These are phyloP conservation scores for Phyllostomus discolor DNA, from an alignment of 2,113 vertebrate genomes.

Conservation along the genomic window DNA sequence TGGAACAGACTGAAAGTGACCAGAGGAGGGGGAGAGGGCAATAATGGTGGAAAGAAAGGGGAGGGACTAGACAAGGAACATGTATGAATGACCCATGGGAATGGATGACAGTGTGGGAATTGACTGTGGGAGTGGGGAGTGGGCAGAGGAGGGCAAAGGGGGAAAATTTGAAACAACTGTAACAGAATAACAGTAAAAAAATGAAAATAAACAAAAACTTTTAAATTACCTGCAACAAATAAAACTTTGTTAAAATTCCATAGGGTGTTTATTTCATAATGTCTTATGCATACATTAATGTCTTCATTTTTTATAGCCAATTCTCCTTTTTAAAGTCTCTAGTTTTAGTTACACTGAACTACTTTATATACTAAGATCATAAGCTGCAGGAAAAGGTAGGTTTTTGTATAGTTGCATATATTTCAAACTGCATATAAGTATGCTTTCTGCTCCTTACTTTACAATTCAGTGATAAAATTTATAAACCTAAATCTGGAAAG, in stretches of 20 bases:
- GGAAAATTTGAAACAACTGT: too few species aligned
- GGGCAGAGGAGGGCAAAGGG: too few species aligned
- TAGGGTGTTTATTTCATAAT: neutral
- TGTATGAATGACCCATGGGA: too few species aligned
- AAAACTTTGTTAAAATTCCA: neutral
- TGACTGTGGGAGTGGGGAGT: too few species aligned
- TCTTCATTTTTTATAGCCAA: neutral
- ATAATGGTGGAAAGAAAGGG: too few species aligned
- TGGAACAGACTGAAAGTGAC: too few species aligned
- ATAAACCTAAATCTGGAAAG: constrained; percentile 71
- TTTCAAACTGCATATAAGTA: constrained; percentile 52
- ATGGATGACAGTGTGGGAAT: too few species aligned
- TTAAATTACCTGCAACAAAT: neutral
- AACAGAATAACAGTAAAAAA: too few species aligned
- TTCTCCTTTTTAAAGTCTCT: neutral
- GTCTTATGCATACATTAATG: neutral
- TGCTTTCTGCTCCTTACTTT: neutral
- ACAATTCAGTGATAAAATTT: constrained; percentile 63
- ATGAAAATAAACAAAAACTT: neutral
- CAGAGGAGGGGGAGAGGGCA: too few species aligned
- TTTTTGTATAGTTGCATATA: constrained; percentile 38
- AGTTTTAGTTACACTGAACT: neutral
- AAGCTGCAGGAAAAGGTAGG: neutral
- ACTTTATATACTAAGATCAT: neutral
- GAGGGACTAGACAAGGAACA: too few species aligned